These are phyloP conservation scores for Epinotia ramella DNA, from an alignment of 2,888 invertebrate genomes.

Conservation along the genomic window DNA sequence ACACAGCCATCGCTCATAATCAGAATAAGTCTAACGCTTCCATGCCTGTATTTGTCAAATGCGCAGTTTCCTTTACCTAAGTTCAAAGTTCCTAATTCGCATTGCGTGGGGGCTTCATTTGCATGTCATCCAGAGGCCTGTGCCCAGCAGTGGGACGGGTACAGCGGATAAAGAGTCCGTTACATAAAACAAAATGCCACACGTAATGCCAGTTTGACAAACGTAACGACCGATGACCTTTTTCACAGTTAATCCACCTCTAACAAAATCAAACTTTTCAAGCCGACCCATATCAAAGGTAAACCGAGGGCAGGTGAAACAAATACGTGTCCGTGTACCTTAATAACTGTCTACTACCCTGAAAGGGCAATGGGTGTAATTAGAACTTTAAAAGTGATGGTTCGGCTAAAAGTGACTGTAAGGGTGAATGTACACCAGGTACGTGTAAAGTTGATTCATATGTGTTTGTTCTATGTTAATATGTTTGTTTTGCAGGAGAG, in stretches of 20 bases:
- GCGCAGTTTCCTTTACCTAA: no score
- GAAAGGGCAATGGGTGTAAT: slow-evolving; percentile 21
- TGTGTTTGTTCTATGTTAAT: no score
- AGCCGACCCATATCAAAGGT: slow-evolving; percentile 17
- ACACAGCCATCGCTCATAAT: no score
- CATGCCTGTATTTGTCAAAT: neutral
- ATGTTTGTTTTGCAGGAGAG: no score
- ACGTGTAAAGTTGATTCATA: no score
- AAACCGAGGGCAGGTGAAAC: slow-evolving; percentile 7
- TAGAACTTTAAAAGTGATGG: slow-evolving; percentile 4
- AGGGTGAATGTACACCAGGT: no score
- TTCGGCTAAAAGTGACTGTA: neutral
- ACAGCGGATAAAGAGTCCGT: neutral
- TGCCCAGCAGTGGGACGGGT: no score
- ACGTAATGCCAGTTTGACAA: neutral
- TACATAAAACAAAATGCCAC: neutral
- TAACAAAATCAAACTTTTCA: slow-evolving; percentile 2
- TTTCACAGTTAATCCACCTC: neutral
- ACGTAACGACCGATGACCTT: neutral
- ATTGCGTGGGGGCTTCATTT: no score
- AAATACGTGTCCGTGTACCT: slow-evolving; percentile 20
- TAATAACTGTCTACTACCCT: slow-evolving; percentile 20
- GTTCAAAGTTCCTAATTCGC: no score
- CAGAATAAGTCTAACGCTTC: no score
- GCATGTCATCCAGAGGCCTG: no score